These are phyloP conservation scores for Tetropium fuscum DNA, from an alignment of 2,888 invertebrate species.

Conservation along the genomic window DNA sequence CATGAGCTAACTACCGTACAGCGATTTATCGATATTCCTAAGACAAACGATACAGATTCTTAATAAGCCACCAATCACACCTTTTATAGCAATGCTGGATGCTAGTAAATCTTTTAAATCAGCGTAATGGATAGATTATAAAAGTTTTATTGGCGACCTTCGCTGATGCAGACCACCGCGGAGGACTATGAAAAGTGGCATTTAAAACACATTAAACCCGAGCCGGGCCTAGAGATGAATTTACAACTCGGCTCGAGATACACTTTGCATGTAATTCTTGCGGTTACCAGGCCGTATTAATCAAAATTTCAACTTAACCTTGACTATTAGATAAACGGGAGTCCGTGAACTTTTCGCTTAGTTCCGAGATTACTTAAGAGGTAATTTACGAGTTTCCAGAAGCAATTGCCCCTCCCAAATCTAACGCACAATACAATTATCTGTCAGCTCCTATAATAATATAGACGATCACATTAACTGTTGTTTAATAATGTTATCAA, in stretches of 20 bases:
- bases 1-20: too few relatives aligned
- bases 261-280: constrained; percentile 10
- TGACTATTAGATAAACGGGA: too few relatives aligned
- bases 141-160: constrained; percentile 30
- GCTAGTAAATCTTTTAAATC: constrained; percentile 26
- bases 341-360: too few relatives aligned
- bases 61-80: constrained; percentile 40
- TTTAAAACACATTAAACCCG: constrained; percentile 6
- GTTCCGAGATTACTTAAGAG: too few relatives aligned
- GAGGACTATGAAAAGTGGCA: constrained; percentile 12
- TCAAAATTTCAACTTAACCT: too few relatives aligned
- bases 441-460: too few relatives aligned
- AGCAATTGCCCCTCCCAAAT: too few relatives aligned
- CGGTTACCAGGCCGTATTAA: constrained; percentile 2
- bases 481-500: too few relatives aligned
- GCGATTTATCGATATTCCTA: too few relatives aligned
- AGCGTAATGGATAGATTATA: constrained; percentile 25
- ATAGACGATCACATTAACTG: too few relatives aligned
- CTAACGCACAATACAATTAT: too few relatives aligned
- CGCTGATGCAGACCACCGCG: constrained; percentile 26
- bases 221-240: constrained; percentile 7
- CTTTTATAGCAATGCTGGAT: constrained; percentile 35
- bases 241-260: constrained; percentile 13
- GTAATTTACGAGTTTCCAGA: too few relatives aligned
- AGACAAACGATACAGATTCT: constrained; percentile 18